Conservation (phyloP, 2,888 invertebrate genomes). For the Leuctra nigra region DNA sequence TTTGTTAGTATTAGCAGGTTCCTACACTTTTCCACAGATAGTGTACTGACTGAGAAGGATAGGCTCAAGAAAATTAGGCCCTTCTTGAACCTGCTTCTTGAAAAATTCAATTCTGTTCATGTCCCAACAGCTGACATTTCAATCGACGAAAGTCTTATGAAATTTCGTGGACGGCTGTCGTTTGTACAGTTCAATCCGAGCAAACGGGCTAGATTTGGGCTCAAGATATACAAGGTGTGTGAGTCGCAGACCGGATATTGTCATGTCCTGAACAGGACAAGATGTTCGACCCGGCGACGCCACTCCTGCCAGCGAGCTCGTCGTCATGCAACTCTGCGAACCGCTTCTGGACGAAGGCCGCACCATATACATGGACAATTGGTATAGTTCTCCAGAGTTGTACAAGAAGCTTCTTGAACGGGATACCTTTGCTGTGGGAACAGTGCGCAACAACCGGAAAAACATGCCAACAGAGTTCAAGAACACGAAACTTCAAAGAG, state of each 20-base stretch:
- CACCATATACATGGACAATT: not conserved
- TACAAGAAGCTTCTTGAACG: not conserved
- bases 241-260: slow-evolving; percentile 16
- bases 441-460: not conserved
- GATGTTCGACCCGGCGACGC: too few species aligned
- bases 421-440: not conserved
- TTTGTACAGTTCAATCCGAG: slow-evolving; percentile 22
- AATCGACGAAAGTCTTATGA: slow-evolving; percentile 24
- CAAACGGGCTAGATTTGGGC: slow-evolving; percentile 24
- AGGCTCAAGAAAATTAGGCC: too few species aligned
- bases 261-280: too few species aligned
- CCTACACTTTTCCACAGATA: slow-evolving; percentile 24
- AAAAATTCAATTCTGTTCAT: too few species aligned
- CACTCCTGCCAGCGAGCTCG: too few species aligned
- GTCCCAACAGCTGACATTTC: too few species aligned
- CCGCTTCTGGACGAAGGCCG: not conserved
- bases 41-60: too few species aligned
- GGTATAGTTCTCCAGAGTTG: not conserved
- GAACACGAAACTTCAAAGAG: too few species aligned
- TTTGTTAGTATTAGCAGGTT: slow-evolving; percentile 20
- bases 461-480: not conserved
- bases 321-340: too few species aligned
- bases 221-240: slow-evolving; percentile 23
- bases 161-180: slow-evolving; percentile 22
- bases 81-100: too few species aligned